Conservation (phyloP, 2,888 invertebrate genomes). For the Metopia argyrocephala region DNA sequence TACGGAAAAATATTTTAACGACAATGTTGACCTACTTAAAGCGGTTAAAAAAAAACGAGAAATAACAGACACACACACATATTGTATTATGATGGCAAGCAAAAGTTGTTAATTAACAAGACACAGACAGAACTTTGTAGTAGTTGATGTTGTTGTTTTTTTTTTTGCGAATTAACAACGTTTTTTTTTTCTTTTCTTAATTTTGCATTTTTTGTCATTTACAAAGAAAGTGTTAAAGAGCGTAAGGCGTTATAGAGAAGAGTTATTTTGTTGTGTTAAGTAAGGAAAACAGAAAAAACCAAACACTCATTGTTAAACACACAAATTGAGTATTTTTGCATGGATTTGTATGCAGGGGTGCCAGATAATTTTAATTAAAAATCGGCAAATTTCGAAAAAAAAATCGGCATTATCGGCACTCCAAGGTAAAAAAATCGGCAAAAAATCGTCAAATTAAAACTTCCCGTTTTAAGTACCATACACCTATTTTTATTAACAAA, state of each 20-base stretch:
- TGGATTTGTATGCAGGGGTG: neutral
- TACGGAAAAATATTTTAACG: slow-evolving; percentile 65
- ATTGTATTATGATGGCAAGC: slow-evolving; percentile 9
- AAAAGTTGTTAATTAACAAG: slow-evolving; percentile 59
- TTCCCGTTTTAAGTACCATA: no score
- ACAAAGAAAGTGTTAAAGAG: slow-evolving; percentile 61
- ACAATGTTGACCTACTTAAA: slow-evolving; percentile 63
- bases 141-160: slow-evolving; percentile 12
- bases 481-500: no score
- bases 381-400: no score
- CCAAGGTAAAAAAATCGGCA: no score
- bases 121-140: slow-evolving; percentile 55
- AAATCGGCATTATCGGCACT: no score
- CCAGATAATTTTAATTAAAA: no score
- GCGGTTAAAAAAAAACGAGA: slow-evolving; percentile 22
- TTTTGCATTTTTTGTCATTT: slow-evolving; percentile 28
- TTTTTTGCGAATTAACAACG: slow-evolving; percentile 44
- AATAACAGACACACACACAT: slow-evolving; percentile 31
- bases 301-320: slow-evolving; percentile 24
- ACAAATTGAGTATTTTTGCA: neutral
- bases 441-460: no score
- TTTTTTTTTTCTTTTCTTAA: slow-evolving; percentile 18
- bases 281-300: slow-evolving; percentile 36
- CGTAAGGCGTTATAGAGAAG: slow-evolving; percentile 17
- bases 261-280: slow-evolving; percentile 16